Base-by-base conservation (phyloP, 92 coral and sea anemone genomes). In the Pocillopora meandrina region DNA sequence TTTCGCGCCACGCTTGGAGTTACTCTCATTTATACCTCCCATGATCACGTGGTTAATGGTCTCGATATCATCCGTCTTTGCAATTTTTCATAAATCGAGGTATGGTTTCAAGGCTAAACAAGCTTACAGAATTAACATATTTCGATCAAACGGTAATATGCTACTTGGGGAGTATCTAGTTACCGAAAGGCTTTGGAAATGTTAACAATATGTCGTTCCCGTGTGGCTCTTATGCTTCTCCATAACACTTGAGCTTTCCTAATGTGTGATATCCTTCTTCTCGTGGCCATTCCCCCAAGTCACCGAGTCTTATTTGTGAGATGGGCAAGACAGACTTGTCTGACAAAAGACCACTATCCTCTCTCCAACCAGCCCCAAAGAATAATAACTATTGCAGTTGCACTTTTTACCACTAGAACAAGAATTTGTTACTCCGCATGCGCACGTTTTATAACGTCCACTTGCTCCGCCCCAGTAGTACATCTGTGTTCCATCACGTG, bases 401-500 rank as follows among this genome's bases (percentile, higher is more conserved):
- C 95, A 92, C n/a, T 58, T 75, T 5, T 72, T 23, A 1, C 88
- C 87, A 66, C 69, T 74, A 17, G 55, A 75, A 57, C 95, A 92
- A 23, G 95, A 74, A 80, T 90, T 87, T 72, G 86, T 89, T 85
- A 82, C 87, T 42, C 95, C 95, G 82, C 95, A 92, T 62, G 93
- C 93, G 75, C 95, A 92, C 84, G 74, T 89, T 10, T 84, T 80
- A 55, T 86, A 76, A 70, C 82, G 87, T 2, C 88, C 90, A 14
- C 82, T 74, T 11, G 91, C 95, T 21, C 95, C 95, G 16, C 95
- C 95, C 95, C 95, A 92, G 88, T 92, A 92, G 42, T 73, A 72
- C 88, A 90, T 90, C 57, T 70, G 78, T 9, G 63, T 79, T 47
- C 91, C 90, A 36, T 92, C 85, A 83, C 95, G 95, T 84, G 95